Percentiles rank a stretch among this genome's conserved stretches.
Conservation (phyloP, 2,797 vertebrate genomes). For the Spizella passerina region DNA sequence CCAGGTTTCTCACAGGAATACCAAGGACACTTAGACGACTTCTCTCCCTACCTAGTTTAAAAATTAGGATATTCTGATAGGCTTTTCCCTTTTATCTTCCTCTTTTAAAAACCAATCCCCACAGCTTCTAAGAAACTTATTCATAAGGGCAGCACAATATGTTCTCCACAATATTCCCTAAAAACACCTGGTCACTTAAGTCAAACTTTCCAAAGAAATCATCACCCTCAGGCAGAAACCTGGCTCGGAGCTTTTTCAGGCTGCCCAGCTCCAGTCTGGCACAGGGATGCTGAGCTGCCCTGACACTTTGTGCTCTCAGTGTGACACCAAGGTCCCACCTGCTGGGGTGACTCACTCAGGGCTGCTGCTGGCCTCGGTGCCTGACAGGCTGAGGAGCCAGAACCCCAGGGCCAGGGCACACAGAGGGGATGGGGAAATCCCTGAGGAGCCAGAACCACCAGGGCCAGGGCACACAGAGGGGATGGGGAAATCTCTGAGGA, state of each 20-base stretch:
- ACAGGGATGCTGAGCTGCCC: background rate
- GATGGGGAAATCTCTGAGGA: background rate
- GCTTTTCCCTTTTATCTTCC: too few relatives aligned
- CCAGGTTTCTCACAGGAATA: background rate
- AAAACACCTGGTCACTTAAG: background rate
- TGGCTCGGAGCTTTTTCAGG: background rate
- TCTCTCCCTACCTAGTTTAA: background rate
- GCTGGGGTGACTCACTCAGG: background rate
- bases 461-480: background rate
- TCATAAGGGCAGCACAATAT: background rate
- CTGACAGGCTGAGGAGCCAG: background rate
- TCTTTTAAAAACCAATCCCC: background rate
- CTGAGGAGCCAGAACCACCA: background rate
- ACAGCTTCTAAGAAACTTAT: background rate
- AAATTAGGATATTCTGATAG: background rate
- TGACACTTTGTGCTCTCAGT: background rate
- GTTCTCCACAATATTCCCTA: background rate
- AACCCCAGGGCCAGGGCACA: background rate
- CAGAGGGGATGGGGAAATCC: background rate
- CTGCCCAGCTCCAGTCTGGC: background rate
- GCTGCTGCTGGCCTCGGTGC: background rate
- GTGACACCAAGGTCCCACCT: background rate
- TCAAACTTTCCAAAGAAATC: conserved; percentile 4
- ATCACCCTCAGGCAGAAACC: background rate
- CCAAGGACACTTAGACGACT: background rate